Conservation (phyloP, 2,797 vertebrate genomes). For the Urocyon cinereoargenteus region DNA sequence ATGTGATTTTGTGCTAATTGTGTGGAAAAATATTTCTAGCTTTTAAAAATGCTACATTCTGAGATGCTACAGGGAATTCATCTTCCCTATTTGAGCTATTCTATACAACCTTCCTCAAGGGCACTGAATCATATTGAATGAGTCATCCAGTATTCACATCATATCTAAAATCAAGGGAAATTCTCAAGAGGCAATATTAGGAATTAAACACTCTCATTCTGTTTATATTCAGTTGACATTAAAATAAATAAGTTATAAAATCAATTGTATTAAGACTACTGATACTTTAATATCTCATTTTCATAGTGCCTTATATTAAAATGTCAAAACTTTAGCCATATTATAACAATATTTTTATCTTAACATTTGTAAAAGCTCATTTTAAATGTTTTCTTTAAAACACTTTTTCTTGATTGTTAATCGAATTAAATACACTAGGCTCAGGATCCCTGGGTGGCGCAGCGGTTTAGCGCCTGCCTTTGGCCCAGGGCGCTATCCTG, state of each 20-base stretch:
- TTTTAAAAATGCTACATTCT: slow-evolving; percentile 81
- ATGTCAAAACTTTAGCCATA: background rate
- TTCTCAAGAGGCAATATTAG: slow-evolving; percentile 56
- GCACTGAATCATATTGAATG: slow-evolving; percentile 72
- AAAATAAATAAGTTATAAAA: slow-evolving; percentile 73
- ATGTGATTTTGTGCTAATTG: slow-evolving; percentile 80
- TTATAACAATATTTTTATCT: background rate
- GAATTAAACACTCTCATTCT: slow-evolving; percentile 65
- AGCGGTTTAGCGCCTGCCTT: too few relatives aligned
- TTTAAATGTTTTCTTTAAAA: background rate
- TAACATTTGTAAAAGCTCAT: background rate
- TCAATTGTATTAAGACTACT: slow-evolving; percentile 61
- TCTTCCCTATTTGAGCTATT: slow-evolving; percentile 64
- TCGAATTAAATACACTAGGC: background rate
- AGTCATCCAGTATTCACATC: slow-evolving; percentile 72
- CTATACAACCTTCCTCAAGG: slow-evolving; percentile 77
- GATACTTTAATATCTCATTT: slow-evolving; percentile 68
- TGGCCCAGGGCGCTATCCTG: too few relatives aligned
- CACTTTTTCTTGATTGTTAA: background rate
- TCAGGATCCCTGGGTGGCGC: too few relatives aligned
- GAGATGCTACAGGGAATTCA: slow-evolving; percentile 61
- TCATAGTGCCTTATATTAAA: slow-evolving; percentile 2
- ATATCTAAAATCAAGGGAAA: slow-evolving; percentile 78
- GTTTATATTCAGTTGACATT: slow-evolving; percentile 67
- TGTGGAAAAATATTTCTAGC: slow-evolving; percentile 79